phyloP scores from a whole-genome alignment of 2,888 invertebrate genomes.

The Scaeva pyrastri region DNA sequence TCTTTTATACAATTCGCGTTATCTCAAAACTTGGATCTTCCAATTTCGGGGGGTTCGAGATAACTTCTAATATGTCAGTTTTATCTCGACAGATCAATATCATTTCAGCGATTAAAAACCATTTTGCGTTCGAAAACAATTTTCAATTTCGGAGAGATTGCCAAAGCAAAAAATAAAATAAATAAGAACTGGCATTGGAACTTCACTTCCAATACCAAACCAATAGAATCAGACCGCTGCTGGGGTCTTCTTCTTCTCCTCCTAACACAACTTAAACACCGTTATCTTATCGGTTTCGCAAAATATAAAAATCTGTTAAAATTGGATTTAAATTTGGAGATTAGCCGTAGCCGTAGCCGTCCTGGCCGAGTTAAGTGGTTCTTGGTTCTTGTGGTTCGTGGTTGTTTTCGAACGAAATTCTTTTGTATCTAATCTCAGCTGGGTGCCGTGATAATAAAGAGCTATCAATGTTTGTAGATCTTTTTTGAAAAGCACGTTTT shows the following conservation, averaged over 20 bases:
- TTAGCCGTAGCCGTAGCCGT: too few relatives aligned
- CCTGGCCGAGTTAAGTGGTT: background rate
- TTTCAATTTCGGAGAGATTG: background rate
- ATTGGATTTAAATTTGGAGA: background rate
- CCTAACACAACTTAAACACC: background rate
- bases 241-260: background rate
- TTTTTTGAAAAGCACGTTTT: constrained; percentile 2
- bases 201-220: too few relatives aligned
- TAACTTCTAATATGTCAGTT: background rate
- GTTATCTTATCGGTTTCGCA: background rate
- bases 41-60: background rate
- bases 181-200: background rate
- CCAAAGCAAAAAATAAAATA: background rate
- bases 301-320: constrained; percentile 9
- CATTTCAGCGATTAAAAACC: background rate
- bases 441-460: constrained; percentile 24
- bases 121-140: constrained; percentile 6
- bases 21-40: background rate
- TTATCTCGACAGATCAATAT: constrained; percentile 9
- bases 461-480: background rate
- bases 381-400: too few relatives aligned
- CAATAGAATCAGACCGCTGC: background rate
- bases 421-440: constrained; percentile 16
- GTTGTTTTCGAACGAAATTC: constrained; percentile 19
- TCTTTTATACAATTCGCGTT: constrained; percentile 26